phyloP scores from a whole-genome alignment of 37 sponge, comb jelly and placozoan species.

The Spongilla lacustris region DNA sequence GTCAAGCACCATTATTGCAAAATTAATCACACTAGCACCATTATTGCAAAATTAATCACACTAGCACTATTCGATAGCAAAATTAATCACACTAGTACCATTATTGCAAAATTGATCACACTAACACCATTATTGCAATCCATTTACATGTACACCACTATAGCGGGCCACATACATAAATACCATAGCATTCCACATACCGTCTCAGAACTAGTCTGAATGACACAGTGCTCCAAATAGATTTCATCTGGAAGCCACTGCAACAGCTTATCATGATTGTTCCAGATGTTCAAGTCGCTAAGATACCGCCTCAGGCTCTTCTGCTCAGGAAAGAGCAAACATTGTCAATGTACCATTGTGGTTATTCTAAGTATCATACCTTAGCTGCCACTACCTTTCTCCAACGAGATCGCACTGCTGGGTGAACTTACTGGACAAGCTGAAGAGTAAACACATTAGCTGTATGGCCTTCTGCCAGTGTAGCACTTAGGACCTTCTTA shows the following conservation, averaged over 20 bases:
- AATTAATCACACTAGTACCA: no score
- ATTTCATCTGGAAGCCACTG: conserved; percentile 45
- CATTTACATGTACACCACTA: not conserved
- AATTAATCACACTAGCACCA: no score
- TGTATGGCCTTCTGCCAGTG: not conserved
- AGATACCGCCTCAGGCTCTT: conserved; percentile 44
- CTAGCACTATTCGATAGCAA: no score
- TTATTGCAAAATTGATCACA: no score
- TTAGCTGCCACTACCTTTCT: not conserved
- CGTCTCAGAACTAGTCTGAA: conserved; percentile 57
- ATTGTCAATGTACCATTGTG: no score
- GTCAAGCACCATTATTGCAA: no score
- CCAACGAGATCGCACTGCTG: not conserved
- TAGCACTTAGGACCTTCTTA: not conserved
- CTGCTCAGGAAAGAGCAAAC: conserved; percentile 3
- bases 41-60: no score
- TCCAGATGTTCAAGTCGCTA: conserved; percentile 29
- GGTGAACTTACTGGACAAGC: not conserved
- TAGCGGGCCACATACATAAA: not conserved
- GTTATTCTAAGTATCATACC: no score
- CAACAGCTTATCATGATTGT: conserved; percentile 29
- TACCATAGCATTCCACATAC: conserved; percentile 18
- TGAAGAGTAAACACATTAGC: not conserved
- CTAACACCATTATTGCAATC: no score
- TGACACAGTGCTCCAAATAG: conserved; percentile 56